Conservation (phyloP, 2,888 invertebrate genomes). For the Chironomus tentans region DNA sequence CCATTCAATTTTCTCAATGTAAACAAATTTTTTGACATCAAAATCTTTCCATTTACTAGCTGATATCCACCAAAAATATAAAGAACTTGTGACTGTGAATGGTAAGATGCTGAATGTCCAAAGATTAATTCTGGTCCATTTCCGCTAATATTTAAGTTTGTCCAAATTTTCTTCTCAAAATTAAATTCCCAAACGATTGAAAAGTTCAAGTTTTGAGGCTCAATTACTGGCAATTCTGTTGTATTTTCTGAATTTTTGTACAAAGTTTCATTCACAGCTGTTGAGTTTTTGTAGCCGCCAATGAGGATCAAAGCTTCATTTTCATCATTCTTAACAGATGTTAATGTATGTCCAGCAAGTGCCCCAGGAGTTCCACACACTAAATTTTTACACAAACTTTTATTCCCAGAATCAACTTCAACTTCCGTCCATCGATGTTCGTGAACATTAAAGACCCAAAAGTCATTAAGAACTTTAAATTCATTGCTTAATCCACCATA, state of each 20-base stretch:
- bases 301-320: conserved; percentile 71
- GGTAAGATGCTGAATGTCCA: conserved; percentile 84
- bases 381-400: too few species aligned
- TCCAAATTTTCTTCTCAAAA: conserved; percentile 65
- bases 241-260: neutral
- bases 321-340: conserved; percentile 62
- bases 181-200: conserved; percentile 71
- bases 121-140: conserved; percentile 71
- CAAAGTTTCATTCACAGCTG: conserved; percentile 29
- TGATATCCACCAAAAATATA: conserved; percentile 85
- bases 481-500: conserved; percentile 68
- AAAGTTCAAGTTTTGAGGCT: neutral
- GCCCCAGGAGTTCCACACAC: conserved; percentile 46
- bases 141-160: conserved; percentile 57
- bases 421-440: conserved; percentile 74
- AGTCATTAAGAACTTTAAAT: conserved; percentile 64
- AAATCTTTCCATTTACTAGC: conserved; percentile 58
- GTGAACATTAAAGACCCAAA: conserved; percentile 86
- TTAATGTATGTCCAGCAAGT: conserved; percentile 84
- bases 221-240: neutral
- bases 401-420: conserved; percentile 40
- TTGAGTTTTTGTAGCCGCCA: conserved; percentile 63
- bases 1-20: conserved; percentile 54
- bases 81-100: conserved; percentile 67
- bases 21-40: conserved; percentile 66